These are phyloP conservation scores for Amblyopsis hoosieri DNA, from an alignment of 2,797 vertebrate genomes.

Conservation along the genomic window DNA sequence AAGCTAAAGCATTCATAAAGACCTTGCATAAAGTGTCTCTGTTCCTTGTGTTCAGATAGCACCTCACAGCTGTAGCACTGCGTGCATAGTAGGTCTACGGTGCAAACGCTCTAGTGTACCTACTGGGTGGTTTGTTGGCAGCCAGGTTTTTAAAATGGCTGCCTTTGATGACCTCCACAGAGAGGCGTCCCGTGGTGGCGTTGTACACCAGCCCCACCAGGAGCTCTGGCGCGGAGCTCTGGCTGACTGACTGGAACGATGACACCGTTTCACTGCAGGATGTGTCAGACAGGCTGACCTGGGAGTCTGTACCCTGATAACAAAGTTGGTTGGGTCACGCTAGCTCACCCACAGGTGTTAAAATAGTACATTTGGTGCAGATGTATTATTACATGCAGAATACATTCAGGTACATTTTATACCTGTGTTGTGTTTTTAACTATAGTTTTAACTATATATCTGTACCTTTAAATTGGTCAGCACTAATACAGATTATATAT, in stretches of 20 bases:
- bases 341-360: too few species aligned
- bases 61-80: conserved; percentile 44
- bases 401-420: not conserved
- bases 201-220: conserved; percentile 96
- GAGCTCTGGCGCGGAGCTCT: conserved; percentile 91
- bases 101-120: conserved; percentile 74
- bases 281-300: conserved; percentile 90
- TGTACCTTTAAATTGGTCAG: too few species aligned
- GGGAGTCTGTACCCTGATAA: conserved; percentile 90
- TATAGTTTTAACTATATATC: too few species aligned
- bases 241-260: conserved; percentile 95
- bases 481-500: too few species aligned
- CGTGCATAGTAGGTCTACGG: too few species aligned
- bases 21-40: too few species aligned
- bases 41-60: conserved; percentile 22
- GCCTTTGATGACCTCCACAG: conserved; percentile 98
- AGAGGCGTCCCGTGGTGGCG: conserved; percentile 94
- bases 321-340: conserved; percentile 10
- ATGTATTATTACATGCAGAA: conserved; percentile 2
- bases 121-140: conserved; percentile 98
- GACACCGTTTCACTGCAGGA: conserved; percentile 93
- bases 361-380: not conserved
- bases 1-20: too few species aligned
- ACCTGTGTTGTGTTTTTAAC: too few species aligned
- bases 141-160: conserved; percentile 98